Evolutionary conservation across 1,140 invertebrate genomes (phyloP), one percentile per base, ranked within the genome.

Genomic region (Orchesella cincta): DNA sequence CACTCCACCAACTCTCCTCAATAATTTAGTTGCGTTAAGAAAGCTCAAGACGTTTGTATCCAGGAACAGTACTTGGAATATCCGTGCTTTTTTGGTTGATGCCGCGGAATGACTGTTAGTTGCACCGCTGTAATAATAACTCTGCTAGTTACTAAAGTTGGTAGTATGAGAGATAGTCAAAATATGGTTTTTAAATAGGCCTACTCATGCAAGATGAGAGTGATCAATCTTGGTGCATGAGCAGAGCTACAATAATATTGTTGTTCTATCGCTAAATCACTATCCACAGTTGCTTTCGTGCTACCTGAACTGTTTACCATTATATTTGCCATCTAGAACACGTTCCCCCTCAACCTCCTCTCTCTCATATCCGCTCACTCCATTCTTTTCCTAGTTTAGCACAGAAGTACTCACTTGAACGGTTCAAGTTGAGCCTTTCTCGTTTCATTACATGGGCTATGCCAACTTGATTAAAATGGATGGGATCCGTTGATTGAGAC

Each of bases 161-260:
- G n/a, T n/a, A n/a, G n/a, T n/a, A n/a, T 46, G 5, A 18, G 39
- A 23, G 52, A 57, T 57, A 57, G 52, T n/a, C 52, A 57, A 57
- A 57, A 57, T 57, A 57, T 57, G 52, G 52, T 57, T 57, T 57
- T 57, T 57, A 57, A 57, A 57, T 57, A 57, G 52, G 52, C 23
- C 52, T 57, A 57, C 12, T 57, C 12, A 57, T 57, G 52, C 52
- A 57, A 57, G 23, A 57, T 57, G 52, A 57, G 52, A 57, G 52
- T 26, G 52, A 57, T 57, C 52, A 57, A 57, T 57, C 52, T 57
- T 57, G 23, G 52, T 23, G 39, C 39, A 46, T 46, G 39, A 46
- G 8, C 39, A 46, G 39, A 46, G 39, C 39, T 46, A 46, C 39
- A 46, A 46, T 12, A 20, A 46, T 46, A 20, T 46, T 12, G 8